A percentile compares a stretch with the other conserved stretches of the same genome.
Evolutionary conservation across 2,888 invertebrate species (phyloP).

Genomic region (Lasioglossum morio): DNA sequence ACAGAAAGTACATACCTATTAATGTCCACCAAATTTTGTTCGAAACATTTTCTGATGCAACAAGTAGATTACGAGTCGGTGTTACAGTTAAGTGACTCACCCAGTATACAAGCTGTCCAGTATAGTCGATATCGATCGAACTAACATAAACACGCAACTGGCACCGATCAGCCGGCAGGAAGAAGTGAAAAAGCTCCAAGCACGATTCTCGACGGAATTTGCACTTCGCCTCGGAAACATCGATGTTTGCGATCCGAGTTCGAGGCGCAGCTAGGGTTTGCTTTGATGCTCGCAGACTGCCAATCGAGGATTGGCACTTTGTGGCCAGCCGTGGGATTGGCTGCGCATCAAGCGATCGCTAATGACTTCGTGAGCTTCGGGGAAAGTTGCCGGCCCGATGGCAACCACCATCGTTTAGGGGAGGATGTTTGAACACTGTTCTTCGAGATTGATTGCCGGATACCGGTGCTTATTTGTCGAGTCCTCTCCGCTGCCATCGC

Average conservation of each 20-base stretch:
- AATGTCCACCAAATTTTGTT: too few species aligned
- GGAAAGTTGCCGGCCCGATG: background rate
- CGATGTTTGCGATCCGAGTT: background rate
- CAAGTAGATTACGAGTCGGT: too few species aligned
- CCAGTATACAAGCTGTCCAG: too few species aligned
- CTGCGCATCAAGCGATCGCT: background rate
- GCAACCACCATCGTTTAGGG: background rate
- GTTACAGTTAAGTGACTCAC: too few species aligned
- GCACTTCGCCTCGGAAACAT: background rate
- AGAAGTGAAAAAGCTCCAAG: conserved; percentile 10
- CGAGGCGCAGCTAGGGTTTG: background rate
- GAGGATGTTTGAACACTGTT: background rate
- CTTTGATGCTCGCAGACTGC: background rate
- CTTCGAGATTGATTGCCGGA: background rate
- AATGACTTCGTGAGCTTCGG: conserved; percentile 7
- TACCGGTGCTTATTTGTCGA: background rate
- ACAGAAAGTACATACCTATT: too few species aligned
- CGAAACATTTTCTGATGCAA: too few species aligned
- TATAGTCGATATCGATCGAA: background rate
- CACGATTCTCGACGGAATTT: conserved; percentile 1
- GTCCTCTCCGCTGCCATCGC: background rate
- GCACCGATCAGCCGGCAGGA: conserved; percentile 25
- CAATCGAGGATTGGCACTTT: conserved; percentile 5
- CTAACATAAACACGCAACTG: conserved; percentile 32
- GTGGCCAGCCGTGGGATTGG: background rate